Conservation (phyloP, 2,888 invertebrate genomes). For the Acronicta leporina region DNA sequence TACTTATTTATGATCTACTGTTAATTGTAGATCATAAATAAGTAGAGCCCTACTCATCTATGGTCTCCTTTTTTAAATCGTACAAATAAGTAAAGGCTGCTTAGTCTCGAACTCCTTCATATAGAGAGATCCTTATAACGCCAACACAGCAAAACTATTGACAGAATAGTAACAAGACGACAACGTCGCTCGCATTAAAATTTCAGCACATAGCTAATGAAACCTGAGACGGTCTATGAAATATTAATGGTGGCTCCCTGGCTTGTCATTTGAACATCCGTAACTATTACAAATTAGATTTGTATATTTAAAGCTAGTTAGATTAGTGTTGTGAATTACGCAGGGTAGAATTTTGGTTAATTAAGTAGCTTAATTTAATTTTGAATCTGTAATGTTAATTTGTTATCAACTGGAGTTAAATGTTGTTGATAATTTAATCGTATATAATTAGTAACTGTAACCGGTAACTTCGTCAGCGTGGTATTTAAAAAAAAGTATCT, state of each 20-base stretch:
- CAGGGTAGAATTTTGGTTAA: not conserved
- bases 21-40: too few species aligned
- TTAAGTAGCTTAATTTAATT: not conserved
- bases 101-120: too few species aligned
- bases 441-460: too few species aligned
- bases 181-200: slow-evolving; percentile 61
- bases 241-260: slow-evolving; percentile 57
- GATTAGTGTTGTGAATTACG: slow-evolving; percentile 11
- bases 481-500: too few species aligned
- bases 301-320: slow-evolving; percentile 35
- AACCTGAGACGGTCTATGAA: slow-evolving; percentile 59
- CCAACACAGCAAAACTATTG: slow-evolving; percentile 4
- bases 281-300: slow-evolving; percentile 26
- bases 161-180: slow-evolving; percentile 5
- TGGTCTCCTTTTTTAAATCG: too few species aligned
- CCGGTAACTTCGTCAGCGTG: too few species aligned
- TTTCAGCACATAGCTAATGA: slow-evolving; percentile 68
- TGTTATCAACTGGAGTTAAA: not conserved
- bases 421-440: not conserved
- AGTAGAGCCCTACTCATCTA: too few species aligned
- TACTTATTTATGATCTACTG: too few species aligned
- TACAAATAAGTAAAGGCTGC: too few species aligned
- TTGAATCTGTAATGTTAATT: not conserved
- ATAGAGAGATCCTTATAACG: too few species aligned
- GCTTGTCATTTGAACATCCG: slow-evolving; percentile 42